Base-by-base conservation (phyloP, 2,797 vertebrate species). In the Glossophaga mutica region DNA sequence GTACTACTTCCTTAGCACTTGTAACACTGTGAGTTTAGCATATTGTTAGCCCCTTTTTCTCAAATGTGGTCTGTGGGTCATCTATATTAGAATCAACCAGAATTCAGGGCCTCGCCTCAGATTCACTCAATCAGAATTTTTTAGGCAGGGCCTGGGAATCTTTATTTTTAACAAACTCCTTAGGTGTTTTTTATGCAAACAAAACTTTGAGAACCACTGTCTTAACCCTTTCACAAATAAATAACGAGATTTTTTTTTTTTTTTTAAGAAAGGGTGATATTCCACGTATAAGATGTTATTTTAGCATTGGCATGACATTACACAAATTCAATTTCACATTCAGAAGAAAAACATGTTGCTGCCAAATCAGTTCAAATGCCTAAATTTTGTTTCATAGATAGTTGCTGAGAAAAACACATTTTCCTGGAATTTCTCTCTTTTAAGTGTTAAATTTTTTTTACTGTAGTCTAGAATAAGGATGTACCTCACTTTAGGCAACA, bases 341-440 rank as follows among this genome's bases (percentile, higher is more conserved):
- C 95, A 92, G 95, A 90, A 96, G 92, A 97, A 97, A 97, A 97
- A 95, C 77, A 98, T 87, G 73, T 85, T 96, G 91, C 96, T 97
- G 97, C 97, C 97, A 98, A 98, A 95, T 97, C 97, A 97, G 97
- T 96, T 97, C 97, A 97, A 97, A 97, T 97, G 97, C 97, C 96
- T 97, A 96, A 95, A 97, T 97, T 97, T 97, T 97, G 91, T 97
- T 97, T 97, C 97, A 97, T 97, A 97, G 96, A 97, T 94, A 96
- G 95, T 96, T 97, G 93, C 95, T 98, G 96, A 96, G 93, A 97
- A 97, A 96, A 96, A 97, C 95, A 95, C 93, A 97, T 97, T 96
- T 97, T 97, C 98, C 94, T 97, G 96, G 97, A 97, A 97, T 95
- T 98, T 97, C 97, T 98, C 97, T 97, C 98, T 97, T 95, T 95